Evolutionary conservation across 2,113 vertebrate species (phyloP).

Genomic region (Ctenomys sociabilis): DNA sequence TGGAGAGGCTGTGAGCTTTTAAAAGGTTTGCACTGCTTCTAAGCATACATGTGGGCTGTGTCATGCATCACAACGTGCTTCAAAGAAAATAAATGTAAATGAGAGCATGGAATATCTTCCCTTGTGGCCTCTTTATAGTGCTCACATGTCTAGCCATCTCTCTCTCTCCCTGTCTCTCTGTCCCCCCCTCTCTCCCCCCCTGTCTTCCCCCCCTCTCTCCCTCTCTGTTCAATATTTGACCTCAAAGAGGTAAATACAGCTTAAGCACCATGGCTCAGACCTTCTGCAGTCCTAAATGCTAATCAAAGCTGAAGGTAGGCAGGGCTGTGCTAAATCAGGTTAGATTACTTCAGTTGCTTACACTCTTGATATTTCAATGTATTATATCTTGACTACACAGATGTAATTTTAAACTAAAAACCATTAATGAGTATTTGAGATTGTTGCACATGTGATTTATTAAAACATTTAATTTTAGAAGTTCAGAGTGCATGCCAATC

Average conservation of each 20-base stretch:
- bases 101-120: background rate
- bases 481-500: background rate
- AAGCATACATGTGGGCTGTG: background rate
- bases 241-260: conserved; percentile 25
- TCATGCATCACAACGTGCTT: background rate
- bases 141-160: background rate
- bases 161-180: background rate
- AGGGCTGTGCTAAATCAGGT: background rate
- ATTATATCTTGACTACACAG: background rate
- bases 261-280: background rate
- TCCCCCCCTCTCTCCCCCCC: background rate
- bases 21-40: background rate
- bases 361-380: background rate
- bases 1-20: background rate
- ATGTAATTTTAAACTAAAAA: background rate
- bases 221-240: conserved; percentile 39
- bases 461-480: background rate
- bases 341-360: background rate
- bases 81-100: background rate
- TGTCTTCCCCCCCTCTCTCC: background rate
- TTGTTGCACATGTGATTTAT: background rate
- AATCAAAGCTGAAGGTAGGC: conserved; percentile 16
- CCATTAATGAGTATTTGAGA: background rate
- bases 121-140: background rate
- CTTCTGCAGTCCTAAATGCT: background rate